These are phyloP conservation scores for Conops quadrifasciatus DNA, from an alignment of 2,888 invertebrate genomes.

Conservation along the genomic window DNA sequence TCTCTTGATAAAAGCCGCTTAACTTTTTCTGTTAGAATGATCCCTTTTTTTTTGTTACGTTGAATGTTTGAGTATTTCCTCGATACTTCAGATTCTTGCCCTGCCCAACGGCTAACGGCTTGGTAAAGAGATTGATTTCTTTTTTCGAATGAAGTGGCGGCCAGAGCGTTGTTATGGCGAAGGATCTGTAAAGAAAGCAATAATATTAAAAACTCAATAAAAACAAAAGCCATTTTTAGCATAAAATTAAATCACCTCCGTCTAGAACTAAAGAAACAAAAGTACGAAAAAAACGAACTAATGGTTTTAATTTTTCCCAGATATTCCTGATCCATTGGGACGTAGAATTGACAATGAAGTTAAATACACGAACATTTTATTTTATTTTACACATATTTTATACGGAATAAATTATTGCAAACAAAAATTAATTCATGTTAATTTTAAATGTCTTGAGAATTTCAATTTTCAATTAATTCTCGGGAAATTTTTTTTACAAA, in stretches of 20 bases:
- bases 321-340: too few species aligned
- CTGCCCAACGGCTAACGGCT: constrained; percentile 61
- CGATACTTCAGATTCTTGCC: constrained; percentile 62
- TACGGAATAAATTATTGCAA: too few species aligned
- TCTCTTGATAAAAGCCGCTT: too few species aligned
- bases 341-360: too few species aligned
- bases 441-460: too few species aligned
- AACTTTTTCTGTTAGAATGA: not conserved
- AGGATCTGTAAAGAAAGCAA: constrained; percentile 51
- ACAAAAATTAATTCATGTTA: too few species aligned
- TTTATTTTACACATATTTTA: too few species aligned
- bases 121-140: constrained; percentile 58
- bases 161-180: constrained; percentile 65
- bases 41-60: not conserved
- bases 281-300: not conserved
- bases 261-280: not conserved
- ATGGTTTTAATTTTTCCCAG: too few species aligned
- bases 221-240: constrained; percentile 18
- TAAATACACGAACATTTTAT: too few species aligned
- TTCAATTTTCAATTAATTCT: too few species aligned
- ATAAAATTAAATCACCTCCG: too few species aligned
- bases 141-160: constrained; percentile 63
- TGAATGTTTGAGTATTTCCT: constrained; percentile 57
- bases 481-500: not conserved
- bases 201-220: constrained; percentile 23